Evolutionary conservation across 1,140 invertebrate species (phyloP).

Genomic region (Leptestheria dahalacensis): DNA sequence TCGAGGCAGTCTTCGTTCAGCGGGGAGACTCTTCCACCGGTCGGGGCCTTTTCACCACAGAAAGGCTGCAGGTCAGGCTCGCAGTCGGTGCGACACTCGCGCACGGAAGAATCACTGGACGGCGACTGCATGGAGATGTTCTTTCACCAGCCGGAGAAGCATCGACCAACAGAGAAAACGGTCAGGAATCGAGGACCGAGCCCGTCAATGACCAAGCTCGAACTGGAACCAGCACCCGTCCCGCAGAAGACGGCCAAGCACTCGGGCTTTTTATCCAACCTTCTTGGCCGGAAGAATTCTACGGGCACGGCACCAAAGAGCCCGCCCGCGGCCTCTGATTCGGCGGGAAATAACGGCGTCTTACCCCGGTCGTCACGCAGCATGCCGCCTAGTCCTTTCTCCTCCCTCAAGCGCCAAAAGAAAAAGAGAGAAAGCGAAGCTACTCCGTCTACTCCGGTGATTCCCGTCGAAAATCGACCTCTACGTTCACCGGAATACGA

Average conservation of each 20-base stretch:
- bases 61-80: neutral
- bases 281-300: conserved; percentile 9
- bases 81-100: conserved; percentile 11
- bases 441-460: neutral
- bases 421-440: neutral
- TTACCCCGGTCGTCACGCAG: conserved; percentile 10
- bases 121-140: conserved; percentile 17
- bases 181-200: conserved; percentile 3
- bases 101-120: conserved; percentile 13
- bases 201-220: neutral
- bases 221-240: neutral
- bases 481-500: neutral
- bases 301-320: conserved; percentile 1
- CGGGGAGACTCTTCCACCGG: no score
- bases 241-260: neutral
- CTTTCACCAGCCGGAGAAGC: neutral
- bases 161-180: neutral
- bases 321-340: neutral
- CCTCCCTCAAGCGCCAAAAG: conserved; percentile 14
- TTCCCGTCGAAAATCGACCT: neutral
- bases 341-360: neutral
- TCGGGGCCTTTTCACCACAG: neutral
- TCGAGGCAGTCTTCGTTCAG: conserved; percentile 1
- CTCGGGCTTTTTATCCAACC: conserved; percentile 7
- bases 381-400: conserved; percentile 14